Conservation (phyloP, 1,140 invertebrate genomes). For the Cydia splendana region DNA sequence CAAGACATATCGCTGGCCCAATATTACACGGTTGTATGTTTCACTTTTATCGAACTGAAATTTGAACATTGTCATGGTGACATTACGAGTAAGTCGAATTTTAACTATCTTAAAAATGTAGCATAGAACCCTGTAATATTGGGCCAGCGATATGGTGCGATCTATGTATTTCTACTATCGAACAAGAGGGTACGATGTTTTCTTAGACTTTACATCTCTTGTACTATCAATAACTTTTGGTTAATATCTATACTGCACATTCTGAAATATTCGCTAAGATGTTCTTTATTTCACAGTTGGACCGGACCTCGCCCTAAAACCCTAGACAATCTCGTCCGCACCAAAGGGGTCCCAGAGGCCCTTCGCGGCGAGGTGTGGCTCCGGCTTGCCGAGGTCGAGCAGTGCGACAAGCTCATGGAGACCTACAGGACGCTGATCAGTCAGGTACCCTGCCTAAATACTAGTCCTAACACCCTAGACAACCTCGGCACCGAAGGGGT, state of each 20-base stretch:
- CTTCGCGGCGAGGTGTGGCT: constrained; percentile 98
- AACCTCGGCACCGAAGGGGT: constrained; percentile 90
- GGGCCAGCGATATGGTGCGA: too few species aligned
- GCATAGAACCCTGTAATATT: too few species aligned
- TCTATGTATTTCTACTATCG: too few species aligned
- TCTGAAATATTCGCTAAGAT: not conserved
- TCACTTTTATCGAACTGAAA: too few species aligned
- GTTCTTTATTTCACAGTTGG: constrained; percentile 78
- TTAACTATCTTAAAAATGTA: too few species aligned
- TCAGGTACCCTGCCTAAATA: constrained; percentile 81
- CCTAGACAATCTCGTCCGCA: constrained; percentile 87
- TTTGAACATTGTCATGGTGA: too few species aligned
- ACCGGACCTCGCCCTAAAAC: constrained; percentile 89
- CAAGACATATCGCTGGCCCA: too few species aligned
- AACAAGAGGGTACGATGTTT: too few species aligned
- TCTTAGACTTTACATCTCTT: too few species aligned
- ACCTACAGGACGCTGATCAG: constrained; percentile 95
- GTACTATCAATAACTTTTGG: not conserved
- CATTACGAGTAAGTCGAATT: too few species aligned
- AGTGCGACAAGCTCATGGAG: constrained; percentile 92
- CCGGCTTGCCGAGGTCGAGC: constrained; percentile 92
- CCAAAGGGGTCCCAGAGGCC: constrained; percentile 95
- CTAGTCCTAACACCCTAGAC: constrained; percentile 85
- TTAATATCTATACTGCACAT: not conserved
- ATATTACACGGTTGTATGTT: too few species aligned